These are phyloP conservation scores for Patella caerulea DNA, from an alignment of 2,888 invertebrate species.

Conservation along the genomic window DNA sequence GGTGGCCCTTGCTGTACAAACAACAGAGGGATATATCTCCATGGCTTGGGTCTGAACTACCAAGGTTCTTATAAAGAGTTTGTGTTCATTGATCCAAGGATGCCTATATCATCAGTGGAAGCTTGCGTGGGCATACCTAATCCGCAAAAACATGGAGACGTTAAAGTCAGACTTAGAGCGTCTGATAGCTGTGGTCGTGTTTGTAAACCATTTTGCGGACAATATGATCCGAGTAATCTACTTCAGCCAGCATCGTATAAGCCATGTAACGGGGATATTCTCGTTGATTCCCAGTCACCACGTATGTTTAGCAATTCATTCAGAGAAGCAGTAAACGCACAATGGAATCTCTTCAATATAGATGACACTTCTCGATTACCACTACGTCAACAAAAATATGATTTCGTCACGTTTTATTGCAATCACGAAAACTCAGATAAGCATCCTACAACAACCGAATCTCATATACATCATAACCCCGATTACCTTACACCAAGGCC, in stretches of 20 bases:
- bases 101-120: not conserved
- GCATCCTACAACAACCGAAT: not conserved
- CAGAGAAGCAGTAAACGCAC: not conserved
- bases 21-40: not conserved
- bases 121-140: not conserved
- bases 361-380: not conserved
- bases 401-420: not conserved
- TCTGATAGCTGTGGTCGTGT: slow-evolving; percentile 3
- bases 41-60: not conserved
- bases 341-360: not conserved
- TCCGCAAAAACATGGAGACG: slow-evolving; percentile 1
- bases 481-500: no score
- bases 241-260: not conserved
- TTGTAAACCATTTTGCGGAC: not conserved
- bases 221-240: not conserved
- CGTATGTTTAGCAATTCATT: not conserved
- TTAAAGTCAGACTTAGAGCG: not conserved
- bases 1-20: not conserved
- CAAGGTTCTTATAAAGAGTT: not conserved
- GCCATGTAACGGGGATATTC: not conserved
- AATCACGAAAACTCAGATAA: not conserved
- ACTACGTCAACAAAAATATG: not conserved
- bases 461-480: no score
- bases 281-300: not conserved
- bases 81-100: not conserved